phyloP scores from a whole-genome alignment of 1,140 invertebrate genomes.

The Lutraria rhynchaena region DNA sequence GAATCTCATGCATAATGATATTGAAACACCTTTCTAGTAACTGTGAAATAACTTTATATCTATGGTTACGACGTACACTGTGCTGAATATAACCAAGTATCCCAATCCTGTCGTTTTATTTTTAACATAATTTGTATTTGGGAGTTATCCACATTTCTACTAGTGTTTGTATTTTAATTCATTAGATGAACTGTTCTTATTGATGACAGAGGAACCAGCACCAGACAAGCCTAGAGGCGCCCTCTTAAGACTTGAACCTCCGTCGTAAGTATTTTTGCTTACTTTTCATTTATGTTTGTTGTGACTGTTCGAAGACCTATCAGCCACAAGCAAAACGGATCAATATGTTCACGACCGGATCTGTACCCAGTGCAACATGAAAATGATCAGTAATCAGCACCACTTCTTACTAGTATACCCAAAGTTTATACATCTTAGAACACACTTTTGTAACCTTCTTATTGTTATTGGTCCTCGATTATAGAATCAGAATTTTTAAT shows the following conservation, averaged over 20 bases:
- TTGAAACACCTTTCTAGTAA: neutral
- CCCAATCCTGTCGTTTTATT: neutral
- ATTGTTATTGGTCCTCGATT: no score
- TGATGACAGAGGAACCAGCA: slow-evolving; percentile 39
- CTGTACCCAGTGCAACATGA: no score
- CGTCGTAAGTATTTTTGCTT: neutral
- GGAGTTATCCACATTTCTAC: neutral
- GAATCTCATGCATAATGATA: neutral
- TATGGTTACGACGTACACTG: neutral
- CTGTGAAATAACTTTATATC: neutral
- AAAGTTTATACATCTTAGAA: no score
- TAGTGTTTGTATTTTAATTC: neutral
- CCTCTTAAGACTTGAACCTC: neutral
- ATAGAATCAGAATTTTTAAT: no score
- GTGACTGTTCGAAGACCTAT: no score
- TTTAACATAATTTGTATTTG: no score
- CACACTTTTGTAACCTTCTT: no score
- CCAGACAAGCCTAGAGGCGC: neutral
- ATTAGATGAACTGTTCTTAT: slow-evolving; percentile 21
- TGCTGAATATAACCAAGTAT: neutral
- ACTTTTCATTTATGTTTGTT: no score
- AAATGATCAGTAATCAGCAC: no score
- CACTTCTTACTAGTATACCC: no score
- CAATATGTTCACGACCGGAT: no score
- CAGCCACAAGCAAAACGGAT: no score